phyloP scores from a whole-genome alignment of 2,888 invertebrate species.

The Drosophila dives region DNA sequence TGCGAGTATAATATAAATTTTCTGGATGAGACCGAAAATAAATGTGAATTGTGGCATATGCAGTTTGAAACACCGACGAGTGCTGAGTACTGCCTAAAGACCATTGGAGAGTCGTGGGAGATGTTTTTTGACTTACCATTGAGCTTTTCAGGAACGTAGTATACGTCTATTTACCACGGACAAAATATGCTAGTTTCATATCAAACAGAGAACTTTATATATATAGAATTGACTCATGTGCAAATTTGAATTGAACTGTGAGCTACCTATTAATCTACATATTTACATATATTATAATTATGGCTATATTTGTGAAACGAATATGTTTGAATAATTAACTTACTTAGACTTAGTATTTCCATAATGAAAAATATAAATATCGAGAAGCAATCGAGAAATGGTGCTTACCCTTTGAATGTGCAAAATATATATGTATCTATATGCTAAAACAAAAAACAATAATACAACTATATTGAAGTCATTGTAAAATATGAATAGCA shows the following conservation, averaged over 20 bases:
- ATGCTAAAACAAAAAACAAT: conserved; percentile 1
- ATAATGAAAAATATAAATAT: conserved; percentile 53
- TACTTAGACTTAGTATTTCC: conserved; percentile 28
- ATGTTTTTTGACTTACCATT: conserved; percentile 86
- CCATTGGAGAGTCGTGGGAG: conserved; percentile 86
- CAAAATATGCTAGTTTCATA: conserved; percentile 45
- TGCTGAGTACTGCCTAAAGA: conserved; percentile 85
- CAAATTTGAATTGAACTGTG: conserved; percentile 33
- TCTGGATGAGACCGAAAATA: conserved; percentile 86
- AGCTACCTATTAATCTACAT: conserved; percentile 28
- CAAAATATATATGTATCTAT: conserved; percentile 37
- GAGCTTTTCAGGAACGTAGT: conserved; percentile 54
- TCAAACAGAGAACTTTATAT: conserved; percentile 33
- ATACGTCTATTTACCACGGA: conserved; percentile 36
- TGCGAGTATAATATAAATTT: conserved; percentile 85
- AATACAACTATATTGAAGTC: conserved; percentile 19
- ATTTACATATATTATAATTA: conserved; percentile 32
- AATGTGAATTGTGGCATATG: conserved; percentile 85
- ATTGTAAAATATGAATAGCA: conserved; percentile 40
- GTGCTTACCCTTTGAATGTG: conserved; percentile 48
- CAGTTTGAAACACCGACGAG: conserved; percentile 85
- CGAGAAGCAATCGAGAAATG: conserved; percentile 17
- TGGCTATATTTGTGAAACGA: conserved; percentile 36
- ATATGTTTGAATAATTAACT: conserved; percentile 25
- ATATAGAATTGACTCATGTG: conserved; percentile 12